Evolutionary conservation across 2,888 invertebrate species (phyloP), one percentile per base, ranked within the genome.

Genomic region (Drosophila basisetae): DNA sequence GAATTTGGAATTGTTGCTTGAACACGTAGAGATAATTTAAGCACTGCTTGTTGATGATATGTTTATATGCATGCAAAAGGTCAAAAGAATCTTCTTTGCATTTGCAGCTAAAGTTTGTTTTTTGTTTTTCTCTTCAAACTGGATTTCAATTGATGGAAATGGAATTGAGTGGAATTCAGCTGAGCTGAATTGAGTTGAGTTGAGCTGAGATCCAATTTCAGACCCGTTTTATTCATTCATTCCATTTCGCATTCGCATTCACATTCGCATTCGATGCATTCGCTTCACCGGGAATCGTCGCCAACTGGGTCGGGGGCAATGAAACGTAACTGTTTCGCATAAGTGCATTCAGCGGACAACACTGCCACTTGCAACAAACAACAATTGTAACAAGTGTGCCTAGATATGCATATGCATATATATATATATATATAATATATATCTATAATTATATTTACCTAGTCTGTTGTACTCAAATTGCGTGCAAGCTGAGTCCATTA

Each of bases 231-330:
- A n/a, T 31, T 50, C 22, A 35, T 53, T 25, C 13, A 33, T 25
- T 47, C 25, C 25, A 16, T 47, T 43, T 43, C 43, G 11, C 41
- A 41, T 43, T 43, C 43, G 11, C 41, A 41, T 41, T 41, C 41
- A 22, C 22, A 43, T 47, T 47, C 22, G 16, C 62, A 73, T 54
- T 78, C 73, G 60, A 55, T 65, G 80, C 58, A 65, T 25, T 47
- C 25, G 35, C 55, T 55, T 18, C 65, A 58, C 47, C 74, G 66
- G 73, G 74, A 78, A 73, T 55, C 52, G 59, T 58, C 63, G 67
- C 75, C 76, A 95, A 92, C 84, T 90, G 89, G 83, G 83, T 89
- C 87, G 89, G 78, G 78, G 59, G 82, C 83, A 92, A 91, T 92
- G 91, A 92, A 92, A 87, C 83, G 84, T 89, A 84, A 90, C 91